phyloP scores from a whole-genome alignment of 2,797 vertebrate species.

The Graptemys geographica region DNA sequence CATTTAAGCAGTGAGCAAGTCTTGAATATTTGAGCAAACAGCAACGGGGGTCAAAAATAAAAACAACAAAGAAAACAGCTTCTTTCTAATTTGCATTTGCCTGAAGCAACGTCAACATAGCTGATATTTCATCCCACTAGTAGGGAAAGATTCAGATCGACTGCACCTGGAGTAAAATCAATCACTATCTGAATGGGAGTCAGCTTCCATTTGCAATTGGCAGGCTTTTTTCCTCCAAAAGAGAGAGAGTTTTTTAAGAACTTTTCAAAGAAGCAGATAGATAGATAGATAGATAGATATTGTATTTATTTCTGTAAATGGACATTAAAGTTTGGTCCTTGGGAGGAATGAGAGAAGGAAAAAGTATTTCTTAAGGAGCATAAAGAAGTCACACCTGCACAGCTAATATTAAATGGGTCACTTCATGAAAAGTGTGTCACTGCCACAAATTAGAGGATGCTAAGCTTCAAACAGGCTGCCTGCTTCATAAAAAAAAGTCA shows the following conservation, averaged over 20 bases:
- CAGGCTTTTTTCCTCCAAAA: background rate
- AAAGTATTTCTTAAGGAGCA: background rate
- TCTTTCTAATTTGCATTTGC: conserved; percentile 60
- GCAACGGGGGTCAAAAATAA: conserved; percentile 57
- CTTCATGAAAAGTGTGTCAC: background rate
- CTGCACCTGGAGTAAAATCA: conserved; percentile 2
- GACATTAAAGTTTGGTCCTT: background rate
- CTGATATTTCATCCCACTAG: conserved; percentile 49
- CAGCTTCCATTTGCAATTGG: conserved; percentile 39
- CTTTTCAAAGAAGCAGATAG: background rate
- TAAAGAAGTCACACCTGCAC: background rate
- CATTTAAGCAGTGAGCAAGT: conserved; percentile 60
- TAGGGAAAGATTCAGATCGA: conserved; percentile 61
- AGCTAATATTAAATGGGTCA: background rate
- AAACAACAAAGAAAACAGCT: conserved; percentile 9
- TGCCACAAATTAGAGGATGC: background rate
- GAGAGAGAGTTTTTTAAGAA: background rate
- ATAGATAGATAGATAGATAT: too few relatives aligned
- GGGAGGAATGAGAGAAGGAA: background rate
- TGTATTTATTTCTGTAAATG: background rate
- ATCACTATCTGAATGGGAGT: background rate
- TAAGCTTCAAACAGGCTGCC: conserved; percentile 8
- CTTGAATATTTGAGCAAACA: conserved; percentile 66
- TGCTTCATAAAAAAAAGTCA: conserved; percentile 3
- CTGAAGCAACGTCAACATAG: conserved; percentile 29